These are phyloP conservation scores for Vimba vimba DNA, from an alignment of 2,113 vertebrate species.

Conservation along the genomic window DNA sequence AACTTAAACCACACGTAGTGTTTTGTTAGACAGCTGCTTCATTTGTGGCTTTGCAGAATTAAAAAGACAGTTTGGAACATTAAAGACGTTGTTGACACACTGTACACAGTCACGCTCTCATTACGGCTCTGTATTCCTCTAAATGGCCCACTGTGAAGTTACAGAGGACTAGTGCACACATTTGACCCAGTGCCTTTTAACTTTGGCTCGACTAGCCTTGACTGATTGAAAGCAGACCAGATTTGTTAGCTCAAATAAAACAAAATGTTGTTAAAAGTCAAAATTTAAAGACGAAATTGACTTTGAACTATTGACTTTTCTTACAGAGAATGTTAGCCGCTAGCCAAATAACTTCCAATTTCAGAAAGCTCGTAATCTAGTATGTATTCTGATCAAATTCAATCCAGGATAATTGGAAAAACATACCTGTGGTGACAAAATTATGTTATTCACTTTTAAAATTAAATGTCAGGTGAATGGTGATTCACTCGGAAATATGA, in stretches of 20 bases:
- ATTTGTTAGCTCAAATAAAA: not conserved
- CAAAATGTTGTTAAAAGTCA: not conserved
- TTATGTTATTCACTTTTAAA: not conserved
- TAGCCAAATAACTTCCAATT: not conserved
- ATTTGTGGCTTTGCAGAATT: not conserved
- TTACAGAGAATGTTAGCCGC: not conserved
- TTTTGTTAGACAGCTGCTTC: not conserved
- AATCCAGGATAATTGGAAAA: not conserved
- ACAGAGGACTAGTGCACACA: not conserved
- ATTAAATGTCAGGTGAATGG: not conserved
- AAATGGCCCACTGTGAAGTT: not conserved
- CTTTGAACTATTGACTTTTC: not conserved
- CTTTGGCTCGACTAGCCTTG: not conserved
- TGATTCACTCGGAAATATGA: not conserved
- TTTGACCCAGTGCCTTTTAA: slow-evolving; percentile 38
- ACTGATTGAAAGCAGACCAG: not conserved
- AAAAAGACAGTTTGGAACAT: not conserved
- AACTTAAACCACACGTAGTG: not conserved
- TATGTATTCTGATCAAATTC: not conserved
- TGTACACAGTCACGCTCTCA: not conserved
- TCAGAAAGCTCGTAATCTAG: not conserved
- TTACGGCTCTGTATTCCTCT: not conserved
- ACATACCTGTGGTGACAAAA: not conserved
- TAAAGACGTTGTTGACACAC: not conserved
- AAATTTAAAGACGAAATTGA: not conserved